A percentile compares a stretch with the other conserved stretches of the same genome.
Evolutionary conservation across 1,140 invertebrate genomes (phyloP).

Genomic region (Triops cancriformis): DNA sequence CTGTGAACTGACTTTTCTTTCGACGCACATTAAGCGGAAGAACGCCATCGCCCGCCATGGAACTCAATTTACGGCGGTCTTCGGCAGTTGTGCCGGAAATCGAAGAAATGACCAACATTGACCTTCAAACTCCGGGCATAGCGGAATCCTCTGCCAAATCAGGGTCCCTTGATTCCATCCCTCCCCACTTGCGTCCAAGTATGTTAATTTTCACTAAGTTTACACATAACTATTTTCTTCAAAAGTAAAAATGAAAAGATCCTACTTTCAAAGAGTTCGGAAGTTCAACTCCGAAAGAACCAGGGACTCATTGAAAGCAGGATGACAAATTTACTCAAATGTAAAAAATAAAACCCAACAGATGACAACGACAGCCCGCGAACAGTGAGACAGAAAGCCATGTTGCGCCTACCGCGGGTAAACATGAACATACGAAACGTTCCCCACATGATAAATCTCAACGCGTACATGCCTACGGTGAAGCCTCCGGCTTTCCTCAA

Average conservation of each 20-base stretch:
- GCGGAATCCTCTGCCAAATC: neutral
- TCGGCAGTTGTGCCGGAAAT: neutral
- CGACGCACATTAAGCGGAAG: too few relatives aligned
- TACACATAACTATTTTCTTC: neutral
- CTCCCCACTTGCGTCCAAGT: neutral
- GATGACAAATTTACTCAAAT: too few relatives aligned
- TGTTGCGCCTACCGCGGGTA: constrained; percentile 18
- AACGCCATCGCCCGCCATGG: neutral
- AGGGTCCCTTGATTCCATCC: neutral
- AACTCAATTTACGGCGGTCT: neutral
- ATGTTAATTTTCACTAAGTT: neutral
- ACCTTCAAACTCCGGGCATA: neutral
- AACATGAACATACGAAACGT: constrained; percentile 24
- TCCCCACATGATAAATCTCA: constrained; percentile 26
- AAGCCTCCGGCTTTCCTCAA: constrained; percentile 25
- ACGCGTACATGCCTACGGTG: constrained; percentile 24
- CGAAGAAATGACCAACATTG: neutral
- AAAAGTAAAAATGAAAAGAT: too few relatives aligned
- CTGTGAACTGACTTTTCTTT: too few relatives aligned
- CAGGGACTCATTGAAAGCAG: too few relatives aligned
- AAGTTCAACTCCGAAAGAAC: too few relatives aligned
- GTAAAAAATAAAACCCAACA: too few relatives aligned
- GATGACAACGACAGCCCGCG: neutral
- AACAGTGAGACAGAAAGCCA: neutral
- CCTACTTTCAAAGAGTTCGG: too few relatives aligned